A percentile compares a stretch with the other conserved stretches of the same genome.
phyloP scores from a whole-genome alignment of 2,113 vertebrate species.

The Speoplatyrhinus poulsoni region DNA sequence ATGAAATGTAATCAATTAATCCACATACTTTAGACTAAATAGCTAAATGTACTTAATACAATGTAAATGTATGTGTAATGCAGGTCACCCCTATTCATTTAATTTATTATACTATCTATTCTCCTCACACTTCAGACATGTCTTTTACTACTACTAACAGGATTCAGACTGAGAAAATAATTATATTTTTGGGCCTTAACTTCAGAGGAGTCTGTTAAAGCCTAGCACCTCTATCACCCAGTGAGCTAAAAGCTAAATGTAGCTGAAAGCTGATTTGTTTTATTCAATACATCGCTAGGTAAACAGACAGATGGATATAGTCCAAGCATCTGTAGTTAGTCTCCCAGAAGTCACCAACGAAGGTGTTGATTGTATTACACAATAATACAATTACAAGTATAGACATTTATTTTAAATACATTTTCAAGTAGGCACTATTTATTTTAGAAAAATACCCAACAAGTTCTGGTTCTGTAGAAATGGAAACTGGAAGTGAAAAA shows the following conservation, averaged over 20 bases:
- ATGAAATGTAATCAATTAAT: not conserved
- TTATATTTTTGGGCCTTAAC: not conserved
- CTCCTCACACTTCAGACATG: not conserved
- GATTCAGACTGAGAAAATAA: too few relatives aligned
- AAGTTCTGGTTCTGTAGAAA: too few relatives aligned
- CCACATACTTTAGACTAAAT: not conserved
- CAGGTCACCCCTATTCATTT: not conserved
- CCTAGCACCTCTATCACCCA: constrained; percentile 15
- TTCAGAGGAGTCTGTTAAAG: constrained; percentile 35
- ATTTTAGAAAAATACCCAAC: too few relatives aligned
- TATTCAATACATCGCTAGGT: constrained; percentile 19
- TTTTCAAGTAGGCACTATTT: too few relatives aligned
- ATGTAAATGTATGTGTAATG: not conserved
- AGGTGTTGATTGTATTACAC: constrained; percentile 27
- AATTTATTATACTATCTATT: constrained; percentile 15
- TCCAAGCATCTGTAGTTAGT: constrained; percentile 30
- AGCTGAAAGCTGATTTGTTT: constrained; percentile 5
- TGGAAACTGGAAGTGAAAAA: too few relatives aligned
- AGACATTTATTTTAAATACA: too few relatives aligned
- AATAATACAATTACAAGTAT: constrained; percentile 7
- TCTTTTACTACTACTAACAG: too few relatives aligned
- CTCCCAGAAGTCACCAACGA: constrained; percentile 8
- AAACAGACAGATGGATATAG: constrained; percentile 17
- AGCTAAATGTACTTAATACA: not conserved
- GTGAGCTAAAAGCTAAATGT: constrained; percentile 27